Evolutionary conservation across 2,888 invertebrate species (phyloP), one percentile per base, ranked within the genome.

Genomic region (Trachelus troglodyta): DNA sequence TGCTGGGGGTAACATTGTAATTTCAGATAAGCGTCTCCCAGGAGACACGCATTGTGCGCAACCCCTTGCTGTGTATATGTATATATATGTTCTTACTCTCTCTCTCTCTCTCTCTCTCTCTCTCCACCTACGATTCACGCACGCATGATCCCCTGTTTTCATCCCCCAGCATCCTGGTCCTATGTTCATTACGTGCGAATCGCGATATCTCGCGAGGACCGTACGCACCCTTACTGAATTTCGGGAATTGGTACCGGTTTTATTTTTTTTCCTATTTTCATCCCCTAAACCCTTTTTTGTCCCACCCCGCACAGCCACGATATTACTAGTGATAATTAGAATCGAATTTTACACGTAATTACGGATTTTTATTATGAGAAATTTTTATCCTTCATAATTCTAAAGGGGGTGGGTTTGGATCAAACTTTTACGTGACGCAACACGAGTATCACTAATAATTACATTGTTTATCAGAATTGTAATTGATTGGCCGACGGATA

Each of bases 21-120:
- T 91, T 91, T 91, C 88, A 90, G 90, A 91, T 91, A 91, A 91
- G 91, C 90, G 88, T 90, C 87, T 90, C 91, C 88, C 90, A 86
- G 89, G 90, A 89, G 90, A 90, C 88, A 87, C 87, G 89, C 88
- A 90, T 90, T 90, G 90, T 90, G 82, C 83, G 80, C 83, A 82
- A 86, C 81, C 85, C 85, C 79, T 76, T 74, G 34, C 71, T 56
- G 71, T 23, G 71, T 31, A 30, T 69, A 69, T 1, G 0, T 71
- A 71, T 30, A 31, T 71, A 31, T 34, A 33, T 69, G 3, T 71
- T 34, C 31, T n/a, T 34, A 2, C 68, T 75, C 68, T 75, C 68
- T 75, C 68, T n/a, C n/a, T n/a, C n/a, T 35, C 9, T 34, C 34
- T 75, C 75, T 75, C 75, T 68, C 75, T 75, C 34, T 69, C 35